These are phyloP conservation scores for Scylla paramamosain DNA, from an alignment of 1,140 invertebrate genomes.

Conservation along the genomic window DNA sequence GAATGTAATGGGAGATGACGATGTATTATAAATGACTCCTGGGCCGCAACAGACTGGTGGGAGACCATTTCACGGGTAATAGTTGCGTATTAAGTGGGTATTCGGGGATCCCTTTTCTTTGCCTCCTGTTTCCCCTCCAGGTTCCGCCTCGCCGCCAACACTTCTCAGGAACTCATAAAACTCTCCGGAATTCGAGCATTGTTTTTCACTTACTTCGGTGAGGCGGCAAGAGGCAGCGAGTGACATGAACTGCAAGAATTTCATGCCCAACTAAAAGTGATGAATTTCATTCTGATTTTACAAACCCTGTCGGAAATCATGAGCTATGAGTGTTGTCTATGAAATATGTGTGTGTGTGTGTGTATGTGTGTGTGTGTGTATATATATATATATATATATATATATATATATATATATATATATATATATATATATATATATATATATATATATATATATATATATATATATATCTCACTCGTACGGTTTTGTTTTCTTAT, in stretches of 20 bases:
- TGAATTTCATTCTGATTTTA: not conserved
- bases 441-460: no score
- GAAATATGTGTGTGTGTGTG: not conserved
- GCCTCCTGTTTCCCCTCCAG: not conserved
- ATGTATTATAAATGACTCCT: no score
- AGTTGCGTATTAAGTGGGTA: not conserved
- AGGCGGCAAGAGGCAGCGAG: not conserved
- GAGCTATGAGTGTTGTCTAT: not conserved
- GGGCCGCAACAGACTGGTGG: no score
- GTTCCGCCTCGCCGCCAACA: not conserved
- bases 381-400: not conserved
- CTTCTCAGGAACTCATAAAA: not conserved
- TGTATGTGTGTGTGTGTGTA: not conserved
- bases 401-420: not conserved
- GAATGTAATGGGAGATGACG: no score
- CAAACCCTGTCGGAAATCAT: not conserved
- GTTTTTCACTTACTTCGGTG: slow-evolving; percentile 2
- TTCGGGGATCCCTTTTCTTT: not conserved
- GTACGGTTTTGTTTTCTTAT: no score
- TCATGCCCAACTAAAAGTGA: not conserved
- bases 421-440: no score
- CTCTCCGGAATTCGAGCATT: not conserved
- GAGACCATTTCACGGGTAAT: no score
- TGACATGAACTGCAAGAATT: not conserved
- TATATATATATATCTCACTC: slow-evolving; percentile 32